Evolutionary conservation across 2,113 vertebrate species (phyloP).

Genomic region (Pipra filicauda): DNA sequence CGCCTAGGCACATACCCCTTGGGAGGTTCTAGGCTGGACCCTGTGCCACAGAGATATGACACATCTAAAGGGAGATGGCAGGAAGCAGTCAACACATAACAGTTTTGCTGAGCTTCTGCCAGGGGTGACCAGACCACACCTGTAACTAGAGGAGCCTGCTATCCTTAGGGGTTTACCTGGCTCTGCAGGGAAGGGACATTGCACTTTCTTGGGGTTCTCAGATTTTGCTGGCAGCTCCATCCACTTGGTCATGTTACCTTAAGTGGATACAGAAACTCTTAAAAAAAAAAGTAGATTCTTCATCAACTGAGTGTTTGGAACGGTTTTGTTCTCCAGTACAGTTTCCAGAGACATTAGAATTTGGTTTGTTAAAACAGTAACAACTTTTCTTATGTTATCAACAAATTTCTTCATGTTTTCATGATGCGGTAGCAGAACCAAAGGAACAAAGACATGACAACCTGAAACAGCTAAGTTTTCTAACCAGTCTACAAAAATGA

Average conservation of each 20-base stretch:
- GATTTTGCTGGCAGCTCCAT: neutral
- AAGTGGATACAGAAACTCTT: neutral
- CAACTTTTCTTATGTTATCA: neutral
- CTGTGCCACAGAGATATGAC: neutral
- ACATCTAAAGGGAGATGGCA: neutral
- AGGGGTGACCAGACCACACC: fast-evolving
- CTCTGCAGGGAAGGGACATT: neutral
- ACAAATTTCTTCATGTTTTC: neutral
- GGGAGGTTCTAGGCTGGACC: neutral
- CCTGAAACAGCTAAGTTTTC: neutral
- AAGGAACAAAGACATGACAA: neutral
- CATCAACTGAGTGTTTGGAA: neutral
- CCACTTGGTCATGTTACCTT: neutral
- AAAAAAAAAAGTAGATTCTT: fast-evolving
- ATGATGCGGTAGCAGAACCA: neutral
- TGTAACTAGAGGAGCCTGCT: neutral
- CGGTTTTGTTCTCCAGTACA: neutral
- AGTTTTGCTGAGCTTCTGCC: neutral
- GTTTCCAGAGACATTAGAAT: neutral
- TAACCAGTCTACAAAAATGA: neutral
- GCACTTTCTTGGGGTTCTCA: fast-evolving
- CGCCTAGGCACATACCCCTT: neutral
- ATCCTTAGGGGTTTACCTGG: fast-evolving
- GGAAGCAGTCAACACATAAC: neutral
- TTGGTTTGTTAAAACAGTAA: neutral